Base-by-base conservation (phyloP, 92 coral and sea anemone species). In the Montipora capitata region DNA sequence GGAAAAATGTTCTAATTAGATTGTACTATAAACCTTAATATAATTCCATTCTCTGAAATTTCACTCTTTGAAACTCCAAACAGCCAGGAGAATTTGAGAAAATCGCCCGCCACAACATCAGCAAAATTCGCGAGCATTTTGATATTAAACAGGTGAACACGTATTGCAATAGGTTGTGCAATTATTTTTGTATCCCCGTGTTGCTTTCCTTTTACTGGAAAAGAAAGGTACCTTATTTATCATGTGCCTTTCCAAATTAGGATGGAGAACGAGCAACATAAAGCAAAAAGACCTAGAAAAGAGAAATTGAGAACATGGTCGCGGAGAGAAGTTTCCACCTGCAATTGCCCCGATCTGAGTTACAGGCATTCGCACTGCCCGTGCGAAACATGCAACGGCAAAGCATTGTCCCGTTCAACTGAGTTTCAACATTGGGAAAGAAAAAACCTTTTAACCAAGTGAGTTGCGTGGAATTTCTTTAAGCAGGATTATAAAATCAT, bases 371-470 rank as follows among this genome's bases (percentile, higher is more conserved):
- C 68, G 9, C 77, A 77, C 77, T 85, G 84, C 5, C 81, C 72
- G 8, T 78, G 72, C 17, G 41, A 62, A 42, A 62, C 58, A 62
- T 78, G 83, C 58, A 78, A 78, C 62, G 83, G 83, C 58, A 78
- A 63, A 78, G 83, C 83, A 15, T 72, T 78, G 40, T 86, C 82
- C 57, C 39, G 77, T 38, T 86, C 77, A 20, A 86, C 84, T 1
- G 90, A 86, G 61, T 86, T 49, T 68, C 48, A 77, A 58, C 90
- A 77, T 70, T 86, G 90, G 84, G 84, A 86, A 52, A 86, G 72
- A 77, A 85, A 66, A 76, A 85, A 85, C 49, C 41, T 86, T 51
- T 52, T 86, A 56, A 74, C 75, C 5, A 71, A 68, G 84, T 71
- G 79, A 83, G 71, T 62, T 74, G 68, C 41, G 43, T 17, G 41